These are phyloP conservation scores for Melipona quadrifasciata DNA, from an alignment of 1,140 invertebrate genomes.

Conservation along the genomic window DNA sequence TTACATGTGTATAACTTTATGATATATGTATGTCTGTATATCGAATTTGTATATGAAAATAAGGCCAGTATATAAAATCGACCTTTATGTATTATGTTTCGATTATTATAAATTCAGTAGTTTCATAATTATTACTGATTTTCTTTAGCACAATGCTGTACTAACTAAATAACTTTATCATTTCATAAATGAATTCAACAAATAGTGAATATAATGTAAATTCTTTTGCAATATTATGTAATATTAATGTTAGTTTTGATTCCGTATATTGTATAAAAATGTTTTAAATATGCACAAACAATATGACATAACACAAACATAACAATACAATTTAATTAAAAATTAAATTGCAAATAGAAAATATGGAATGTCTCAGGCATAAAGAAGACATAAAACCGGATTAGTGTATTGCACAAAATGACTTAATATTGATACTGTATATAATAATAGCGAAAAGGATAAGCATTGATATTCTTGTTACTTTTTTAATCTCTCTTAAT, in stretches of 20 bases:
- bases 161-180: slow-evolving; percentile 1
- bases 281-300: not conserved
- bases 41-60: slow-evolving; percentile 25
- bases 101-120: slow-evolving; percentile 5
- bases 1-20: not conserved
- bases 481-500: not conserved
- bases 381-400: no score
- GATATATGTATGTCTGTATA: slow-evolving; percentile 17
- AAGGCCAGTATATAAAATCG: not conserved
- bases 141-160: slow-evolving; percentile 8
- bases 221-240: not conserved
- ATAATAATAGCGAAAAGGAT: not conserved
- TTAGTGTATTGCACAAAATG: not conserved
- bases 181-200: slow-evolving; percentile 11
- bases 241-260: slow-evolving; percentile 40
- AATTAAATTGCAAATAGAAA: not conserved
- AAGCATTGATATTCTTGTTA: not conserved
- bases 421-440: not conserved
- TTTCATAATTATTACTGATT: not conserved
- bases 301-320: not conserved
- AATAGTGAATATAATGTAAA: slow-evolving; percentile 9
- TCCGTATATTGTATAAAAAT: slow-evolving; percentile 11
- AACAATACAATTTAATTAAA: not conserved
- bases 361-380: not conserved
- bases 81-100: slow-evolving; percentile 9